Base-by-base conservation (phyloP, 2,113 vertebrate genomes). In the Tachuris rubrigastra region DNA sequence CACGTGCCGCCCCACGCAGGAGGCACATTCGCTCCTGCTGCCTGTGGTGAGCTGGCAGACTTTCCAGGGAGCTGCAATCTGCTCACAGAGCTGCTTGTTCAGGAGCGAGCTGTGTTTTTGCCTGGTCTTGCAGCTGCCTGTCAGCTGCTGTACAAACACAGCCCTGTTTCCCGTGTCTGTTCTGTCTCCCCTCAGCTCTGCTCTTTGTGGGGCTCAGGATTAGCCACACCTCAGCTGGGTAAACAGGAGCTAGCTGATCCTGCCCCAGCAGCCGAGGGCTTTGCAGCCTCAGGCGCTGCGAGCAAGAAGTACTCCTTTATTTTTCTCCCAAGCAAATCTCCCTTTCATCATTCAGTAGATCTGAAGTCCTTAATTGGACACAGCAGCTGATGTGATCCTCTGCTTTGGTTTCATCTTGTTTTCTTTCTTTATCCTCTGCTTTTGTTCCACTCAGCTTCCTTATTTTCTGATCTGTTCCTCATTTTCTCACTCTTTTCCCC, bases 51-150 rank as follows among this genome's bases (percentile, higher is more conserved):
- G 68, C 47, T 92, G 90, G 90, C 86, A 88, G 72, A 25, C 83
- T 92, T 86, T 77, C 23, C 86, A 55, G 65, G 78, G 33, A 92
- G 76, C 86, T 80, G 50, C 2, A 27, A 63, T 56, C 49, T 17
- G 41, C 76, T 85, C 79, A 84, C 79, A 78, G 91, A 58, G 86
- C 89, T 67, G 80, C 86, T 88, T 95, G 94, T 92, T 93, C 42
- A 28, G 55, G 39, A 95, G 90, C 94, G 3, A 31, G 83, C 53
- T 0, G 4, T 89, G 89, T 8, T 94, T 90, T 93, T 20, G 95
- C 95, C 93, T 25, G 60, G 86, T 76, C 95, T 95, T 97, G 96
- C 96, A 97, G 96, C 94, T 95, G 94, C 95, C 94, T 93, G 94
- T 92, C 68, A 90, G 89, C 72, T 10, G 3, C 96, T 65, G 93